Evolutionary conservation across 2,888 invertebrate genomes (phyloP).

Genomic region (Ellobium chinense): DNA sequence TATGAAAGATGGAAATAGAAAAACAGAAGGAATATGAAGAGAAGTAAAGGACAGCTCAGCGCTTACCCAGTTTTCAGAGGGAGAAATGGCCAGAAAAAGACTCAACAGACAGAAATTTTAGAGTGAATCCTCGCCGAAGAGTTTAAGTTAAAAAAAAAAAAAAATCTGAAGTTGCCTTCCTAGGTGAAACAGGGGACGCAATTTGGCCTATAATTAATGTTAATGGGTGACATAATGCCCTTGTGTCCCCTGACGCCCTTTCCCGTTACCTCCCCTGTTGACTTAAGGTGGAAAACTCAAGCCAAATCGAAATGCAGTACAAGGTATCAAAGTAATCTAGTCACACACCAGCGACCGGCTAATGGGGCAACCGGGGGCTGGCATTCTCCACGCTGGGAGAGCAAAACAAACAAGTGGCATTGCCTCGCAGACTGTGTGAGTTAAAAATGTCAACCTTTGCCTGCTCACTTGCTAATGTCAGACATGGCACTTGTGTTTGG

Average conservation of each 20-base stretch:
- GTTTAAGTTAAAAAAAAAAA: no score
- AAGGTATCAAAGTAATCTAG: neutral
- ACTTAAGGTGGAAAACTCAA: neutral
- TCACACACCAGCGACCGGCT: slow-evolving; percentile 6
- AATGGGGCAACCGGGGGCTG: slow-evolving; percentile 7
- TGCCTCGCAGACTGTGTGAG: neutral
- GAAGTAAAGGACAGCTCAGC: no score
- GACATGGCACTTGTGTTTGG: no score
- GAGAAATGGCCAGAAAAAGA: no score
- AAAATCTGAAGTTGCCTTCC: no score
- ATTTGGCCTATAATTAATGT: no score
- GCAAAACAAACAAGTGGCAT: neutral
- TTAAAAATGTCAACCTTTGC: neutral
- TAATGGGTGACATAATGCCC: neutral
- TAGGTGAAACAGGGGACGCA: no score
- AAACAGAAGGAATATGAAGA: no score
- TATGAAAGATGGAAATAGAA: no score
- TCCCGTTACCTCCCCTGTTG: neutral
- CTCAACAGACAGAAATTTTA: no score
- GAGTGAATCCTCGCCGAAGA: no score
- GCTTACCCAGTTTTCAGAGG: no score
- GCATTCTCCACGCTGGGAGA: neutral
- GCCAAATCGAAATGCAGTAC: neutral
- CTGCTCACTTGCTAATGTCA: slow-evolving; percentile 22
- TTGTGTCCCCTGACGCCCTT: neutral